These are phyloP conservation scores for Phoebastria nigripes DNA, from an alignment of 2,797 vertebrate species.

Conservation along the genomic window DNA sequence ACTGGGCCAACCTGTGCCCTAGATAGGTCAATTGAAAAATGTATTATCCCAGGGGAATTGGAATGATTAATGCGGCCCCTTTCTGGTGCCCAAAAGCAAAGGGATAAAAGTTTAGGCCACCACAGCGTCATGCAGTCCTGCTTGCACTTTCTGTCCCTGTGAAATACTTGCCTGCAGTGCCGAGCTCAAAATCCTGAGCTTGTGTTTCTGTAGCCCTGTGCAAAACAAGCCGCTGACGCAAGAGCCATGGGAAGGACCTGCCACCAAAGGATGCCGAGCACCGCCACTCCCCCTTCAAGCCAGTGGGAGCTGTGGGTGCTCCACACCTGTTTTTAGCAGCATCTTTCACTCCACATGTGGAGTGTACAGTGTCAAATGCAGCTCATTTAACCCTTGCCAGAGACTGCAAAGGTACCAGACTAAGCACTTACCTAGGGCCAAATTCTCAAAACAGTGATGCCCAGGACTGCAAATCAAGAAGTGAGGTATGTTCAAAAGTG, in stretches of 20 bases:
- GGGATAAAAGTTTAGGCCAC: background rate
- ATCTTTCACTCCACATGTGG: background rate
- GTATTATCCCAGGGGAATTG: background rate
- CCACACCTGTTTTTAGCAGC: background rate
- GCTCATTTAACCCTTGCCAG: background rate
- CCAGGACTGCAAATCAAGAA: slow-evolving; percentile 4
- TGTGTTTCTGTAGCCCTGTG: background rate
- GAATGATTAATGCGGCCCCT: background rate
- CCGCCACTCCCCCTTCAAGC: background rate
- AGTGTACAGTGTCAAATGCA: fast-evolving
- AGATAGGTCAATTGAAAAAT: slow-evolving; percentile 32
- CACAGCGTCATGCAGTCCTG: background rate
- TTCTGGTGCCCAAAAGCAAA: background rate
- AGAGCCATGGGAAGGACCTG: background rate
- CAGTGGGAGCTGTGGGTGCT: background rate
- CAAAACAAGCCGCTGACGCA: background rate
- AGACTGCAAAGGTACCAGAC: background rate
- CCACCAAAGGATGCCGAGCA: background rate
- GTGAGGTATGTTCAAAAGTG: background rate
- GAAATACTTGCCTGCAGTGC: background rate
- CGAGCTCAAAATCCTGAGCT: background rate
- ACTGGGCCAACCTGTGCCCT: background rate
- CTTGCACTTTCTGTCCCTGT: background rate
- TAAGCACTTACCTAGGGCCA: background rate
- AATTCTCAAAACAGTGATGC: background rate